These are phyloP conservation scores for Paramormyrops hopkinsi DNA, from an alignment of 2,797 vertebrate species.

Conservation along the genomic window DNA sequence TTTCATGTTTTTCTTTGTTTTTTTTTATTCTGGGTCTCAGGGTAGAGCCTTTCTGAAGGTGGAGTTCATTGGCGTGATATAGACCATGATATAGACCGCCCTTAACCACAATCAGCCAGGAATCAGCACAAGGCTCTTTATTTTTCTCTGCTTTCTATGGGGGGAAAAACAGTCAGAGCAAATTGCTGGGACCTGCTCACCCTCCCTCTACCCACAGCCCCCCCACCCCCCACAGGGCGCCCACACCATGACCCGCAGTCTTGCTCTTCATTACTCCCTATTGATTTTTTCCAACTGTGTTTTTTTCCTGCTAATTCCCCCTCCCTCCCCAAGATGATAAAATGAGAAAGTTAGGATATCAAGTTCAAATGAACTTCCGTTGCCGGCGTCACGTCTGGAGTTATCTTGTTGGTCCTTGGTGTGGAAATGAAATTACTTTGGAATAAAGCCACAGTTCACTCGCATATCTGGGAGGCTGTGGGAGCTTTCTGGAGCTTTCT, in stretches of 20 bases:
- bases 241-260: background rate
- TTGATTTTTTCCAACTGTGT: conserved; percentile 41
- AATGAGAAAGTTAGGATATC: conserved; percentile 35
- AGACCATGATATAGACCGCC: background rate
- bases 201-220: background rate
- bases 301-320: conserved; percentile 24
- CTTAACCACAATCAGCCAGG: background rate
- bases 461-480: background rate
- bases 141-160: background rate
- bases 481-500: background rate
- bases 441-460: conserved; percentile 35
- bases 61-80: background rate
- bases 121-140: background rate
- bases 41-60: background rate
- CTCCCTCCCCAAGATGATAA: conserved; percentile 22
- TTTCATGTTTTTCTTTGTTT: background rate
- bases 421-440: conserved; percentile 26
- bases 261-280: conserved; percentile 17
- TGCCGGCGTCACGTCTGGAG: conserved; percentile 32
- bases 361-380: conserved; percentile 22
- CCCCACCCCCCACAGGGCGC: background rate
- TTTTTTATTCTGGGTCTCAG: background rate
- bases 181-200: background rate
- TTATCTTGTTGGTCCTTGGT: conserved; percentile 28
- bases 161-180: background rate